Evolutionary conservation across 2,888 invertebrate genomes (phyloP), one percentile per base, ranked within the genome.

Genomic region (Drosophila robusta): DNA sequence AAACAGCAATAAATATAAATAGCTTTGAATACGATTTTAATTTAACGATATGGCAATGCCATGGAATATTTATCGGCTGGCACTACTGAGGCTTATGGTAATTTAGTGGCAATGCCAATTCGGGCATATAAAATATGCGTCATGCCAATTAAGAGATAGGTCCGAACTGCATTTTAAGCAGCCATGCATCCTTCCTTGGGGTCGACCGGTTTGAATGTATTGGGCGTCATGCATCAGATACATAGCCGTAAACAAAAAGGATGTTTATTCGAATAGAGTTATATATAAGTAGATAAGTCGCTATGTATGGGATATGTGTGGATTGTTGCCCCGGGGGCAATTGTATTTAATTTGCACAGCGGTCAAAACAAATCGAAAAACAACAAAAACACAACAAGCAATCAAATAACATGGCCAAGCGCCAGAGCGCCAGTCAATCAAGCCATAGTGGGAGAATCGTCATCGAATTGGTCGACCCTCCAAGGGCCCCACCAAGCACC

Each of bases 271-370:
- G 26, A 9, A 29, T 16, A 14, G 29, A 3, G 29, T 9, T 38
- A 24, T 26, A 41, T 2, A 16, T 11, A 14, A 38, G 14, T 16
- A 41, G 41, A 24, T 41, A 26, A 51, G 24, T 39, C 22, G 50
- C 7, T 6, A 38, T 51, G 47, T 49, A 39, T 45, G 47, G 16
- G 16, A 22, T 11, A 18, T 41, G 49, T 45, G 44, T 46, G 52
- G 22, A 22, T 42, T 42, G 36, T 18, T 49, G 61, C 24, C 63
- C 54, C n/a, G 54, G 49, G 63, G 75, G 75, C 56, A 61, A 60
- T 75, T 71, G 79, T 66, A 82, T 87, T 87, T 87, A 79, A 85
- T 85, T 87, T 79, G 83, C 65, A 61, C 71, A 50, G 63, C 57
- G 64, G 36, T 54, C 46, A 47, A 47, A 68, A 42, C 74, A 78